Base-by-base conservation (phyloP, 2,888 invertebrate genomes). In the Eilema sororculum region DNA sequence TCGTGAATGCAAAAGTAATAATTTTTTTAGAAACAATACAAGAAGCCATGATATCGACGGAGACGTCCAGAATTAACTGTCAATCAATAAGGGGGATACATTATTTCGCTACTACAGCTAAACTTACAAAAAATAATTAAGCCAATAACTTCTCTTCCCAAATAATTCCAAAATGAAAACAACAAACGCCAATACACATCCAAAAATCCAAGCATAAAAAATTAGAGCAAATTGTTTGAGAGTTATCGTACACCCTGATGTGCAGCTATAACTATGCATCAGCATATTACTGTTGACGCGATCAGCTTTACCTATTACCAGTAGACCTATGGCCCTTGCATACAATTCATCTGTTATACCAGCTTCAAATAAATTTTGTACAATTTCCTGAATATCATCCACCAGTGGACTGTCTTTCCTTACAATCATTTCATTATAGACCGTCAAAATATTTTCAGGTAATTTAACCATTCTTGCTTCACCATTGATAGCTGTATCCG, bases 351-450 rank as follows among this genome's bases (percentile, higher is more conserved):
- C 69, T 24, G 89, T 87, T 30, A 95, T 91, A 12, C 94, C 94
- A n/a, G 89, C 86, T 76, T 94, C 93, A 71, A 88, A 89, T 0
- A 95, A 77, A n/a, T 87, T 83, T 28, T 67, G 52, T 8, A 90
- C 67, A 0, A 87, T 76, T 5, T 80, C 81, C 20, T 86, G 82
- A 61, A 93, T 85, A 12, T 76, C 84, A 0, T 22, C 66, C 0
- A 84, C 82, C 0, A 93, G 71, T 2, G 80, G 68, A 72, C 86
- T 86, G 20, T 86, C 75, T 60, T 89, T 93, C 2, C 87, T 78
- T 0, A 93, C 80, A 22, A 91, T 37, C 88, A 95, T 94, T 75
- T 94, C 93, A 56, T 92, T 90, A 67, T 88, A 94, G 0, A 91
- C 81, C 0, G 85, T 86, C 0, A 94, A 16, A 13, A 93, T 64